Evolutionary conservation across 2,888 invertebrate species (phyloP), one percentile per base, ranked within the genome.

Genomic region (Polietes domitor): DNA sequence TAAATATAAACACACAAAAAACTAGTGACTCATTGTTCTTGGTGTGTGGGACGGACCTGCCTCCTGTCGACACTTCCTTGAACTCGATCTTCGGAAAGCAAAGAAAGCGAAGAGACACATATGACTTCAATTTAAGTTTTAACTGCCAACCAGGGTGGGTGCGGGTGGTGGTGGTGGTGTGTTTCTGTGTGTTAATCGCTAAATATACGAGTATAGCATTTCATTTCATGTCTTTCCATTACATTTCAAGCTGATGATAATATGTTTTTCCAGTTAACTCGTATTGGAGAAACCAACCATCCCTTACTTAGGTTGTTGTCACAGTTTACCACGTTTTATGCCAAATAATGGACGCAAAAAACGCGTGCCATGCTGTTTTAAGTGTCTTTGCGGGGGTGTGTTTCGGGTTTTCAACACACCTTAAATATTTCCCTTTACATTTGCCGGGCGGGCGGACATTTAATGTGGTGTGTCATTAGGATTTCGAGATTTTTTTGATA

Each of bases 401-500:
- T 63, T 63, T 24, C n/a, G n/a, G 7, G 7, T 63, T 32, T 32
- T 63, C 32, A 32, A 65, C 65, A 65, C 65, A 65, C 65, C 65
- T 65, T 15, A 65, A 65, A 61, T 26, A n/a, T 26, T 17, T 32
- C 32, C 7, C 32, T 37, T 37, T 9, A 37, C 9, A 7, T 32
- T 21, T 32, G 17, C 32, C 28, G 28, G n/a, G 28, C 15, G n/a
- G n/a, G n/a, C n/a, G n/a, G n/a, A n/a, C n/a, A 61, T 28, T 37
- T 41, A 41, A 26, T 37, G 21, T 17, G 32, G 63, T 63, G 63
- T 81, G 72, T 73, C 65, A 71, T 73, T 58, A 76, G 73, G 68
- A 71, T 53, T 74, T 83, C 70, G 15, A 68, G 58, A 73, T 73
- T 53, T n/a, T n/a, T n/a, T 32, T 15, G 65, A 65, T 65, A 65